Evolutionary conservation across 2,113 vertebrate species (phyloP).

Genomic region (Poeciliopsis prolifica): DNA sequence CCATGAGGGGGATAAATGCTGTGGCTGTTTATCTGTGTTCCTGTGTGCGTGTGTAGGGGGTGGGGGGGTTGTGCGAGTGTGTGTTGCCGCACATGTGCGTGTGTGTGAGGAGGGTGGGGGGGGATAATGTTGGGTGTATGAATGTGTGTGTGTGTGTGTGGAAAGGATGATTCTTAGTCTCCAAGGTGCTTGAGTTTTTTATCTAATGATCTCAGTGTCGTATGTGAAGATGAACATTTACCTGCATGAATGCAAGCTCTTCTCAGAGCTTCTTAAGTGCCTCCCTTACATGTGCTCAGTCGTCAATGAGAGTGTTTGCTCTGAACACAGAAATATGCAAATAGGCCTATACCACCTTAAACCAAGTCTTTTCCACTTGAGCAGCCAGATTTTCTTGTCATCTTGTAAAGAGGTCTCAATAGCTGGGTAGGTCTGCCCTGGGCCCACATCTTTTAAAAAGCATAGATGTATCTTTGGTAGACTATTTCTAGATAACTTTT

Average conservation of each 20-base stretch:
- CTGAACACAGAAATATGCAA: conserved; percentile 17
- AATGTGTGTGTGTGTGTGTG: too few relatives aligned
- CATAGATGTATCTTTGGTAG: too few relatives aligned
- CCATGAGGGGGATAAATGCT: conserved; percentile 9
- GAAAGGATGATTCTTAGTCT: conserved; percentile 16
- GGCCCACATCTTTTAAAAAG: too few relatives aligned
- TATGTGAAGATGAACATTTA: conserved; percentile 28
- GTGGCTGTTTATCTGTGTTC: neutral
- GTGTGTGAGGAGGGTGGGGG: neutral
- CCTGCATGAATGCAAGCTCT: conserved; percentile 18
- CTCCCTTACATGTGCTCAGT: conserved; percentile 41
- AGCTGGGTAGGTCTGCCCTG: neutral
- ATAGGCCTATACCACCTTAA: neutral
- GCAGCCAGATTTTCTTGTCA: neutral
- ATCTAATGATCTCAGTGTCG: conserved; percentile 23
- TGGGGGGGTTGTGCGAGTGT: neutral
- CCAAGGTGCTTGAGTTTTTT: conserved; percentile 12
- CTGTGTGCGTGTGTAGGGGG: neutral
- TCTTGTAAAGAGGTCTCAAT: neutral
- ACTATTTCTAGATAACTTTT: neutral
- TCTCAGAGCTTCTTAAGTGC: conserved; percentile 55
- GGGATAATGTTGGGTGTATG: conserved; percentile 4
- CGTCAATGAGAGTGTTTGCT: conserved; percentile 45
- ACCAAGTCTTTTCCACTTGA: neutral
- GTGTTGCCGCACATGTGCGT: neutral